Evolutionary conservation across 2,797 vertebrate species (phyloP), one percentile per base, ranked within the genome.

Genomic region (Distichodus sexfasciatus): DNA sequence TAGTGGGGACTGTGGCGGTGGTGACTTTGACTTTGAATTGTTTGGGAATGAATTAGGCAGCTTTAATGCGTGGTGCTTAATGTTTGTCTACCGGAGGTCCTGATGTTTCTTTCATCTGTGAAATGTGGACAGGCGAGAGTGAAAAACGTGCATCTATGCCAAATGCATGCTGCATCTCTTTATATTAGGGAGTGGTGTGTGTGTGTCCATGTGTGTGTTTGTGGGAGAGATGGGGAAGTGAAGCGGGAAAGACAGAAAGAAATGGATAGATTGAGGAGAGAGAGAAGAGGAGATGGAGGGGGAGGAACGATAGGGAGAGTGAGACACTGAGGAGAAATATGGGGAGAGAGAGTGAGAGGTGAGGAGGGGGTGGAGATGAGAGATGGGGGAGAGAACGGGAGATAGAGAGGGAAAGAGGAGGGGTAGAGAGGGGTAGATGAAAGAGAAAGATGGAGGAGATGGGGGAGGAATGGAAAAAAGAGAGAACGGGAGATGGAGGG

Each of bases 101-200:
- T 19, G 19, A 7, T 24, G 19, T 33, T 4, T 28, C 15, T 3
- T 21, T n/a, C n/a, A 14, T 24, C 35, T 26, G 8, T 9, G 21
- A n/a, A n/a, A n/a, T n/a, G 23, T 11, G 14, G 15, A 8, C 17
- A 21, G 31, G 19, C 33, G 41, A 6, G 15, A 12, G 33, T 36
- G n/a, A n/a, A n/a, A 50, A 40, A 65, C 19, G 28, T 44, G 10
- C 41, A 31, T 17, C 8, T 47, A 64, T 26, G 41, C 41, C 54
- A 43, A 36, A n/a, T 57, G 40, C 31, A 66, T 51, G 44, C 62
- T 72, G 62, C 70, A 60, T 46, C 38, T 59, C 66, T 66, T 61
- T 58, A 58, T 69, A 59, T 71, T 53, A 66, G 70, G 70, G 70
- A 72, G 70, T 72, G 70, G 70, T 55, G 55, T 44, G 28, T 68